phyloP scores from a whole-genome alignment of 2,113 vertebrate species.

The Tachuris rubrigastra region DNA sequence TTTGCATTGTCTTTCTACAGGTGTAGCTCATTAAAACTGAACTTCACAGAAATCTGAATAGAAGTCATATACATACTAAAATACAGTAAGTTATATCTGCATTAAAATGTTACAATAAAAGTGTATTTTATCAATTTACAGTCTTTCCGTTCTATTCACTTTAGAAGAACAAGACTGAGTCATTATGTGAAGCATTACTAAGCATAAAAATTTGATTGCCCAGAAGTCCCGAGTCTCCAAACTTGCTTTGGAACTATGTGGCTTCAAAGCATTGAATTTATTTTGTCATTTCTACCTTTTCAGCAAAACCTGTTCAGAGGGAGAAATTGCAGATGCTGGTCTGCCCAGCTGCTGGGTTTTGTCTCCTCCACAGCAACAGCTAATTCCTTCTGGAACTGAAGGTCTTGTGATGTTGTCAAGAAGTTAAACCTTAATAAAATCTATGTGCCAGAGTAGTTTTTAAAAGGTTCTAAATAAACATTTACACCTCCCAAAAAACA shows the following conservation, averaged over 20 bases:
- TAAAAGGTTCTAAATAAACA: not conserved
- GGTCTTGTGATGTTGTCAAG: not conserved
- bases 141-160: not conserved
- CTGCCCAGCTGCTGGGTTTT: not conserved
- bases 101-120: not conserved
- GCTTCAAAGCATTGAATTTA: not conserved
- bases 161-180: not conserved
- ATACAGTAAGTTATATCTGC: not conserved
- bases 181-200: not conserved
- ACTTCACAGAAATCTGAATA: not conserved
- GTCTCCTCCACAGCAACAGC: not conserved
- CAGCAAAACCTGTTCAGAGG: not conserved
- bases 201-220: not conserved
- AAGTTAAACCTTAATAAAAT: not conserved
- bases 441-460: not conserved
- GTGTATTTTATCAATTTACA: not conserved
- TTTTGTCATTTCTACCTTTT: not conserved
- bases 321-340: not conserved
- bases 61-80: not conserved
- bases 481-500: not conserved
- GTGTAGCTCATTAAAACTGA: not conserved
- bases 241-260: not conserved
- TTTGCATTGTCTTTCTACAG: not conserved
- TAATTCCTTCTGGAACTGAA: not conserved
- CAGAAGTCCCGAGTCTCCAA: not conserved